Conservation (phyloP, 2,888 invertebrate genomes). For the Flexamia atlantica region DNA sequence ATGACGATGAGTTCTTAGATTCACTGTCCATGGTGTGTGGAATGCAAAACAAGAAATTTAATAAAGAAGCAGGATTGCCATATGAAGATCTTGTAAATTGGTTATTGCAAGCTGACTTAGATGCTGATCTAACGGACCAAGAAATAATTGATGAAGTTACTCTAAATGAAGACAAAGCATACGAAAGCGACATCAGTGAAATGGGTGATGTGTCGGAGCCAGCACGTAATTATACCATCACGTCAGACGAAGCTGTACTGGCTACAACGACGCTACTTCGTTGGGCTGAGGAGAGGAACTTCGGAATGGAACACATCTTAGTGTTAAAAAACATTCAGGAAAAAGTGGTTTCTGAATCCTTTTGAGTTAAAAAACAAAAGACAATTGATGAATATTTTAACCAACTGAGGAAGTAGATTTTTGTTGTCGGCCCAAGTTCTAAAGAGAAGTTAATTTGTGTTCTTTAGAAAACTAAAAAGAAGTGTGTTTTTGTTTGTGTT, state of each 20-base stretch:
- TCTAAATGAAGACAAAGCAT: constrained; percentile 16
- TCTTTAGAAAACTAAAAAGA: too few species aligned
- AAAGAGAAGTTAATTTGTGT: too few species aligned
- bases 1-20: constrained; percentile 16
- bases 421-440: background rate
- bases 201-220: background rate
- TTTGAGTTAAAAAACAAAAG: constrained; percentile 15
- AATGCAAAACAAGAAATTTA: constrained; percentile 22
- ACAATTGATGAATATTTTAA: constrained; percentile 4
- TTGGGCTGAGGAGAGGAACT: constrained; percentile 41
- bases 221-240: constrained; percentile 13
- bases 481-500: too few species aligned
- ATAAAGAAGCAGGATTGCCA: background rate
- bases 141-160: constrained; percentile 30
- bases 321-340: background rate
- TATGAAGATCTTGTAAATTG: constrained; percentile 4
- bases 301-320: constrained; percentile 35
- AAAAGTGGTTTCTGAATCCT: constrained; percentile 2
- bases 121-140: constrained; percentile 40
- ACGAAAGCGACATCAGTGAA: constrained; percentile 3
- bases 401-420: background rate
- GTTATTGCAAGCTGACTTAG: constrained; percentile 9
- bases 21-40: constrained; percentile 10
- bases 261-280: constrained; percentile 39
- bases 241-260: constrained; percentile 15